Base-by-base conservation (phyloP, 2,888 invertebrate species). In the Himalopsyche japonica region DNA sequence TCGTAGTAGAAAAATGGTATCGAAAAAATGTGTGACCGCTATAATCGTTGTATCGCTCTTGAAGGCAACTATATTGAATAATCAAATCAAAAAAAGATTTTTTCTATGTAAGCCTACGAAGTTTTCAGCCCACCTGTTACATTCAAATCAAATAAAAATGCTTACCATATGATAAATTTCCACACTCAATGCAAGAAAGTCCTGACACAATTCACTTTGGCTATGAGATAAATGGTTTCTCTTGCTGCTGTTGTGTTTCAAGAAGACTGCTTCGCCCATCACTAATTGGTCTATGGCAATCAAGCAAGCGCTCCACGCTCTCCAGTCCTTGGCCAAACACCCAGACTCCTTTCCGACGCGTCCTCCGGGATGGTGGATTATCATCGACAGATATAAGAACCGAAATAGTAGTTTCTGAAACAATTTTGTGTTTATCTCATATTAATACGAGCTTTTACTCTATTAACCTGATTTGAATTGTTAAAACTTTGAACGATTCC, bases 291-390 rank as follows among this genome's bases (percentile, higher is more conserved):
- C 88, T 30, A 92, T 91, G 85, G 89, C 90, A 78, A 89, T 88
- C 20, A 92, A 82, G 76, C 90, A 89, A 87, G 89, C 90, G 85
- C 90, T 89, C 92, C 92, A 92, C 7, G 88, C 85, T 7, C 88
- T 88, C 91, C 91, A 91, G 85, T 90, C 88, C 27, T 89, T 87
- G 0, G 91, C 92, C 57, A 91, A 86, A 84, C 91, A 89, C 1
- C 91, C 90, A 70, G 89, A 89, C 81, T 90, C 88, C 30, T 87
- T 87, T 57, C 89, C 88, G 12, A 87, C 86, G 83, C 89, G 89
- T 6, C 91, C 91, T 84, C 88, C 86, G 1, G 92, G 92, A 86
- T 92, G 91, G 86, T 92, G 92, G 43, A 92, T 88, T n/a, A 85
- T 81, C 47, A 92, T 88, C 78, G 89, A 88, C n/a, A 89, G 87